phyloP scores from a whole-genome alignment of 2,888 invertebrate species.

The Tanytarsus gracilentus region DNA sequence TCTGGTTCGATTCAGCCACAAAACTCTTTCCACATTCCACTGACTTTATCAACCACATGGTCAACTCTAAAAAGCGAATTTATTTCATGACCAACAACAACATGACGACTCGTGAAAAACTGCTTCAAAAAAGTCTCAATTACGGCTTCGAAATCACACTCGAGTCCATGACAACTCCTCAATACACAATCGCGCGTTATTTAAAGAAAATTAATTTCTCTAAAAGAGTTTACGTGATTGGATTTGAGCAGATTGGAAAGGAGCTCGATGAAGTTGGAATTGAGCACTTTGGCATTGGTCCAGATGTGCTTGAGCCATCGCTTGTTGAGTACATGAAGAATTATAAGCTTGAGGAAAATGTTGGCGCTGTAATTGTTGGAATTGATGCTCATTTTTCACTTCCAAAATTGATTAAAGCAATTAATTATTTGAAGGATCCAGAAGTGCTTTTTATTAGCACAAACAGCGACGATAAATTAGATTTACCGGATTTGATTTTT shows the following conservation, averaged over 20 bases:
- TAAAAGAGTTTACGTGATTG: constrained; percentile 68
- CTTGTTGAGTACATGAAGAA: constrained; percentile 42
- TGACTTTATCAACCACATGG: constrained; percentile 51
- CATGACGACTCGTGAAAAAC: constrained; percentile 63
- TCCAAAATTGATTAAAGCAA: constrained; percentile 65
- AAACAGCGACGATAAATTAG: constrained; percentile 76
- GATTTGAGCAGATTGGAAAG: constrained; percentile 59
- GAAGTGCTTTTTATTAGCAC: constrained; percentile 73
- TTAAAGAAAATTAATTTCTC: constrained; percentile 57
- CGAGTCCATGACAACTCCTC: constrained; percentile 63
- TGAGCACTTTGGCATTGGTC: constrained; percentile 58
- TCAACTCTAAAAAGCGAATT: constrained; percentile 67
- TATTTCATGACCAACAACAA: constrained; percentile 83
- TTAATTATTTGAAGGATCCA: constrained; percentile 65
- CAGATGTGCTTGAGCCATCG: constrained; percentile 46
- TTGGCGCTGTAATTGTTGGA: constrained; percentile 85
- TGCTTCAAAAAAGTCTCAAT: constrained; percentile 57
- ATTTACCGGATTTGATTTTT: constrained; percentile 46
- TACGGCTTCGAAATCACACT: constrained; percentile 55
- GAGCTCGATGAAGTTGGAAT: constrained; percentile 71
- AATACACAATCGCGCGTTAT: constrained; percentile 63
- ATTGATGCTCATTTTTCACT: constrained; percentile 81
- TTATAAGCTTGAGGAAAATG: constrained; percentile 58
- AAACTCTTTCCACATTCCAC: constrained; percentile 55
- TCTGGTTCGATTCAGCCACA: constrained; percentile 50